Evolutionary conservation across 2,888 invertebrate species (phyloP).

Genomic region (Pimpla rufipes): DNA sequence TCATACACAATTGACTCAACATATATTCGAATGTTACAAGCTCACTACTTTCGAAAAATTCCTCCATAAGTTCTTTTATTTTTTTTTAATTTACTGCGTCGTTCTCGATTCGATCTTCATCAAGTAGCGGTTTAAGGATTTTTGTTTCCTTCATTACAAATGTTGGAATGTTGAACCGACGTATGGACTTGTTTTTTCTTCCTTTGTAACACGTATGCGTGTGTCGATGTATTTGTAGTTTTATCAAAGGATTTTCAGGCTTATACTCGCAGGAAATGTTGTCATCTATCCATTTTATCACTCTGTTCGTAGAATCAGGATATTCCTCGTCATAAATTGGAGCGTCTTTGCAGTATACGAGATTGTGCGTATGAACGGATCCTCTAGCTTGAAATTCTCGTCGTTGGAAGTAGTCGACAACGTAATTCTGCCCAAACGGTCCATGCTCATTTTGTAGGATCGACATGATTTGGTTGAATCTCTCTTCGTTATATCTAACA

Average conservation of each 20-base stretch:
- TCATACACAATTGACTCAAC: neutral
- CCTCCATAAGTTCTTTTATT: conserved; percentile 1
- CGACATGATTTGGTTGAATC: conserved; percentile 13
- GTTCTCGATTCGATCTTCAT: neutral
- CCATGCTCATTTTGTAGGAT: conserved; percentile 57
- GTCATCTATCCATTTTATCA: conserved; percentile 14
- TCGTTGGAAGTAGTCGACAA: conserved; percentile 67
- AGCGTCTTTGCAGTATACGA: conserved; percentile 34
- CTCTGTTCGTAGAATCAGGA: neutral
- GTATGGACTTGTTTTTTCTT: too few relatives aligned
- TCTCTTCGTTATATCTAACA: conserved; percentile 39
- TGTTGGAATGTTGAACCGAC: too few relatives aligned
- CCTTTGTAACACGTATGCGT: too few relatives aligned
- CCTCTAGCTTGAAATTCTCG: too few relatives aligned
- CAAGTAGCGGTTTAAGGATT: neutral
- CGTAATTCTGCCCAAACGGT: conserved; percentile 61
- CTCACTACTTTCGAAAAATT: conserved; percentile 9
- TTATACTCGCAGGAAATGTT: too few relatives aligned
- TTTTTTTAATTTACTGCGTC: conserved; percentile 2
- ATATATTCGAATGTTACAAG: neutral
- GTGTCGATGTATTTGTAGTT: too few relatives aligned
- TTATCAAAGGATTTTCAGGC: too few relatives aligned
- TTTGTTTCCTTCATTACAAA: too few relatives aligned
- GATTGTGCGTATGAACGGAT: conserved; percentile 36
- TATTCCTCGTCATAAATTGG: conserved; percentile 18